Evolutionary conservation across 1,140 invertebrate species (phyloP).

Genomic region (Agrilus planipennis): DNA sequence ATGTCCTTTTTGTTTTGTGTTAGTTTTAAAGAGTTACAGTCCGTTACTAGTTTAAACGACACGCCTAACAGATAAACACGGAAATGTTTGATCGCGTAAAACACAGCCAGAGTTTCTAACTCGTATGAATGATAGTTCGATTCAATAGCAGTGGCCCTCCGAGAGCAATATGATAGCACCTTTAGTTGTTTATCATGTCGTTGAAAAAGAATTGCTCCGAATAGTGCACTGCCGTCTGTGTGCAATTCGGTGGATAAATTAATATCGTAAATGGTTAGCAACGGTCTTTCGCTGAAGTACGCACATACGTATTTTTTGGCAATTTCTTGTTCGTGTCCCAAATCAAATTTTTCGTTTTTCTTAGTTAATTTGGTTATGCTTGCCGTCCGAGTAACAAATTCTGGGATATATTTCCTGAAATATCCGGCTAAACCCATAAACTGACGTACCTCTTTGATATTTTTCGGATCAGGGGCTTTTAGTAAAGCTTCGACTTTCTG

Average conservation of each 20-base stretch:
- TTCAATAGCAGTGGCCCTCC: slow-evolving; percentile 17
- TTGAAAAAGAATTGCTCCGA: slow-evolving; percentile 26
- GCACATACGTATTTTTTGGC: slow-evolving; percentile 1
- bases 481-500: background rate
- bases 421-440: slow-evolving; percentile 18
- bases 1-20: slow-evolving; percentile 2
- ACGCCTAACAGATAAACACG: slow-evolving; percentile 34
- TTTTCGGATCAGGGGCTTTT: background rate
- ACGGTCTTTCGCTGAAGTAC: background rate
- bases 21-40: slow-evolving; percentile 16
- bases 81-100: slow-evolving; percentile 36
- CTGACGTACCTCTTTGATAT: slow-evolving; percentile 15
- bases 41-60: slow-evolving; percentile 33
- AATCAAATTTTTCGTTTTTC: slow-evolving; percentile 13
- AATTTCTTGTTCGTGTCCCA: slow-evolving; percentile 1
- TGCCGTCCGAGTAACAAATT: slow-evolving; percentile 18
- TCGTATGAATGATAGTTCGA: slow-evolving; percentile 30
- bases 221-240: background rate
- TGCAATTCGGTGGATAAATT: slow-evolving; percentile 14
- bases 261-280: slow-evolving; percentile 14
- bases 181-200: slow-evolving; percentile 17
- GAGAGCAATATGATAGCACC: slow-evolving; percentile 24
- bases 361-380: slow-evolving; percentile 12
- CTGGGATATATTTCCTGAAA: slow-evolving; percentile 18
- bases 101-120: slow-evolving; percentile 38